Evolutionary conservation across 37 sponge, comb jelly and placozoan species (phyloP), one percentile per base, ranked within the genome.

Genomic region (Halisarca cf. caerulea): DNA sequence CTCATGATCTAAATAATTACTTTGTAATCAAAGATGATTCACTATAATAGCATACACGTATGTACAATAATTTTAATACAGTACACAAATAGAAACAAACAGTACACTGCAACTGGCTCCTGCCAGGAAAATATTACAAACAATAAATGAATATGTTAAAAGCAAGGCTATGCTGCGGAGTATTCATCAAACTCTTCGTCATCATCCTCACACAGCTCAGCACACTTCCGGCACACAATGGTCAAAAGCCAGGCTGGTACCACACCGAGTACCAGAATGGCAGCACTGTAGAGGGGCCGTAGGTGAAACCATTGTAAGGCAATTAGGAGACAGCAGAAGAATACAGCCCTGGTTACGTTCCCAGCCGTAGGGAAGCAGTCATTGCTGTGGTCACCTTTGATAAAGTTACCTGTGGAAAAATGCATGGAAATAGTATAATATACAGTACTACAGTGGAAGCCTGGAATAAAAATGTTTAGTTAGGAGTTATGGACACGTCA

Each of bases 291-390:
- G n/a, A 74, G 77, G 15, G 77, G 77, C 21, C 36, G 30, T 1
- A 74, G 36, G 45, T 39, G 77, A 20, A 74, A 38, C 77, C 77
- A 74, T 25, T 74, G 77, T 24, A 74, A n/a, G 3, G 77, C 42
- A 2, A 38, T 74, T 21, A 74, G 77, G n/a, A 74, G 2, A 4
- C 41, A 74, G 45, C 77, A 74, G 43, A 74, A 21, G 77, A 74
- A 40, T 42, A 43, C 42, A 38, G 77, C 77, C 21, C n/a, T 4
- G 24, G 77, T 74, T 21, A 74, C n/a, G 2, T 74, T 74, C 25
- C 77, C 77, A 39, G 36, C 2, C n/a, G 77, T 36, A 41, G 77
- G 77, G 45, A 74, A 74, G 77, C 42, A 74, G 44, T n/a, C 41
- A 30, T 30, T 62, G 42, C 39, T 40, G 42, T 74, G 44, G 45